Evolutionary conservation across 2,888 invertebrate genomes (phyloP).

Genomic region (Pemphredon lugubris): DNA sequence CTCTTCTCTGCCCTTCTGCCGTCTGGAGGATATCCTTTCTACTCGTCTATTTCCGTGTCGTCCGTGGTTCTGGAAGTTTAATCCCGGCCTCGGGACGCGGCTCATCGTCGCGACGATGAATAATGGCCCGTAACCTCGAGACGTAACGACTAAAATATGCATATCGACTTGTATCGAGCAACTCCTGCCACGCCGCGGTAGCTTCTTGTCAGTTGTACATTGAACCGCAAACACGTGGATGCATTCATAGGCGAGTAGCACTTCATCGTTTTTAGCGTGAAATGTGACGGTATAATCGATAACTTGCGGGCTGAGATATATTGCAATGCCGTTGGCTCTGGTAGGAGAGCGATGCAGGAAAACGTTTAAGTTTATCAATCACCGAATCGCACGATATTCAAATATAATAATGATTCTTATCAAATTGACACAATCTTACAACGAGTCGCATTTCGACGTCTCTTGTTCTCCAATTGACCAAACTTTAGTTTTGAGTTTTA

Average conservation of each 20-base stretch:
- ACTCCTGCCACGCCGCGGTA: not conserved
- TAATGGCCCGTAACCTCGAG: conserved; percentile 36
- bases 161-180: conserved; percentile 11
- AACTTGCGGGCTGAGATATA: conserved; percentile 28
- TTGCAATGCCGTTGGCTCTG: conserved; percentile 1
- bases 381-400: too few relatives aligned
- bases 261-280: conserved; percentile 36
- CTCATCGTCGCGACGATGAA: conserved; percentile 31
- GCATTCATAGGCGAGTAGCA: conserved; percentile 11
- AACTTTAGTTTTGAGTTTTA: too few relatives aligned
- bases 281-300: conserved; percentile 48
- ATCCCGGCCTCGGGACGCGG: conserved; percentile 25
- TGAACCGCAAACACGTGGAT: conserved; percentile 17
- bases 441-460: too few relatives aligned
- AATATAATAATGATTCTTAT: too few relatives aligned
- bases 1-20: not conserved
- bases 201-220: conserved; percentile 11
- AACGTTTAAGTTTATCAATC: not conserved
- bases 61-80: conserved; percentile 31
- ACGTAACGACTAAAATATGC: conserved; percentile 31
- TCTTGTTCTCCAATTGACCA: too few relatives aligned
- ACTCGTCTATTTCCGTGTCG: conserved; percentile 3
- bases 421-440: too few relatives aligned
- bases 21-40: too few relatives aligned
- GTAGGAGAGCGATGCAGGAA: not conserved